Evolutionary conservation across 2,888 invertebrate genomes (phyloP), one percentile per base, ranked within the genome.

Genomic region (Andrena trimmerana): DNA sequence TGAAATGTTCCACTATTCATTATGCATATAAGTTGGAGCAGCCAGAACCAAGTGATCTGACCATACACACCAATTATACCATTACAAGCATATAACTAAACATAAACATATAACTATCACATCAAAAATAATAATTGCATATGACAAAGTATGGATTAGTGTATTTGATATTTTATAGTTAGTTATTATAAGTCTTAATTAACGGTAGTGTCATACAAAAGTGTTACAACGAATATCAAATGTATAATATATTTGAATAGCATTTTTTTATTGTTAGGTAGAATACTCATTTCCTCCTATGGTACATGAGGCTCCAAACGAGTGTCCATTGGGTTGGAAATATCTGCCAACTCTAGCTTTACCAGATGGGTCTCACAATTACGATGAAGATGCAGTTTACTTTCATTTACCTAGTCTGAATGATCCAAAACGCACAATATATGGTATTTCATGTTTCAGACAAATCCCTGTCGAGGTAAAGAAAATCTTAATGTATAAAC

Each of bases 361-460:
- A 84, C 99, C 99, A 13, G 99, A 99, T 95, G 99, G 99, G 54
- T 99, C 99, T 13, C 99, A 99, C 93, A 99, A 99, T 95, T 99
- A 97, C 92, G 96, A 97, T 74, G 97, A 98, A 91, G 99, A 99
- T 92, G 98, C 99, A 0, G 98, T 99, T 85, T 99, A 97, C 95
- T 99, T 99, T 94, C 98, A 99, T 94, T 95, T 99, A 81, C 99
- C 99, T 50, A 98, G 98, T 89, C 95, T 98, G 62, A 96, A 96
- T 67, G 97, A 98, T 92, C 97, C 98, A 5, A 96, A 96, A 76
- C 96, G 97, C 89, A 98, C 98, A 68, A 97, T 99, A 13, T 99
- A 97, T 95, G 99, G 99, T 36, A 97, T 99, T 80, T 99, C 99
- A 27, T 99, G 99, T 95, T 99, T 99, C 94, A 96, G 99, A 84